Evolutionary conservation across 2,888 invertebrate genomes (phyloP).

Genomic region (Lasioglossum zephyrum): DNA sequence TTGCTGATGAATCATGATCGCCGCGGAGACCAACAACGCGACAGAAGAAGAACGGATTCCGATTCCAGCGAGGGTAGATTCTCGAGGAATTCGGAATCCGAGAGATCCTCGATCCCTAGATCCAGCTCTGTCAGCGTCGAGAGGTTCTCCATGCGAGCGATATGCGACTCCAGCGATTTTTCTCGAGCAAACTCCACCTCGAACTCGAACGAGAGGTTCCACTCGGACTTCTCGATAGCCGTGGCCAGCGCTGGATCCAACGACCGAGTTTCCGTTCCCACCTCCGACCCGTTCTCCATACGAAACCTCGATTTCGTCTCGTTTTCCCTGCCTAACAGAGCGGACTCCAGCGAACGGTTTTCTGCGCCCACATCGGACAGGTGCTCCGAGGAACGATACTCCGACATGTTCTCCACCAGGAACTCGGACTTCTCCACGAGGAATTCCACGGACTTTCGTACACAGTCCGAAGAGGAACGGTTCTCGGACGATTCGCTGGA

Average conservation of each 20-base stretch:
- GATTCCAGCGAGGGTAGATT: slow-evolving; percentile 79
- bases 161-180: slow-evolving; percentile 83
- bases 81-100: slow-evolving; percentile 81
- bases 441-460: slow-evolving; percentile 82
- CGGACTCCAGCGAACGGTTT: slow-evolving; percentile 77
- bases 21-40: slow-evolving; percentile 31
- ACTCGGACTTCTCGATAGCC: slow-evolving; percentile 83
- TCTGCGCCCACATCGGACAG: slow-evolving; percentile 78
- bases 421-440: slow-evolving; percentile 82
- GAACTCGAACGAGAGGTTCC: slow-evolving; percentile 82
- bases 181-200: slow-evolving; percentile 82
- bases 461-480: slow-evolving; percentile 86
- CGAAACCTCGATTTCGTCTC: slow-evolving; percentile 81
- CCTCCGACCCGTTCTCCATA: slow-evolving; percentile 82
- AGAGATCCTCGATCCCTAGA: slow-evolving; percentile 81
- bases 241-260: slow-evolving; percentile 82
- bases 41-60: slow-evolving; percentile 75
- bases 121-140: slow-evolving; percentile 82
- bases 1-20: slow-evolving; percentile 75
- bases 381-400: slow-evolving; percentile 79
- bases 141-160: slow-evolving; percentile 82
- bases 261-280: slow-evolving; percentile 81
- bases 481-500: slow-evolving; percentile 95
- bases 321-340: slow-evolving; percentile 75
- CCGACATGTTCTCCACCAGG: slow-evolving; percentile 81